These are phyloP conservation scores for Coleophora flavipennella DNA, from an alignment of 2,888 invertebrate genomes.

Conservation along the genomic window DNA sequence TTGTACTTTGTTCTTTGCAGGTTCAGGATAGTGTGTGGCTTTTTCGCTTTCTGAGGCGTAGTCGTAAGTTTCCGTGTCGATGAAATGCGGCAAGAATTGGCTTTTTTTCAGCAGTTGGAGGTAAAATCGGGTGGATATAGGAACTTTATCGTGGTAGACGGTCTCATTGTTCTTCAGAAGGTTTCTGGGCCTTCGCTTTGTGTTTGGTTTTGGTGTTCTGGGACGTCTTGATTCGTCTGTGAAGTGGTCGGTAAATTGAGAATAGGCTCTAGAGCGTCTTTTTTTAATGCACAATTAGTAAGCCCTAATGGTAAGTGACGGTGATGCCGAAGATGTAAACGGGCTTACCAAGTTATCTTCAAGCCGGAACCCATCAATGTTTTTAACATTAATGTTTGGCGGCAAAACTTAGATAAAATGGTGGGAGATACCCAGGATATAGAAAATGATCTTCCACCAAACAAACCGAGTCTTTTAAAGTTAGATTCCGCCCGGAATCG, in stretches of 20 bases:
- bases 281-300: too few relatives aligned
- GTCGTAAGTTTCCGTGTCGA: slow-evolving; percentile 46
- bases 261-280: too few relatives aligned
- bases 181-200: slow-evolving; percentile 39
- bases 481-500: too few relatives aligned
- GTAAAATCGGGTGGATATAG: slow-evolving; percentile 57
- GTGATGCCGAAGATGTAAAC: too few relatives aligned
- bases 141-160: slow-evolving; percentile 56
- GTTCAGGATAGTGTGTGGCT: slow-evolving; percentile 30
- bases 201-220: slow-evolving; percentile 29
- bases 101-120: slow-evolving; percentile 54
- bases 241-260: slow-evolving; percentile 2
- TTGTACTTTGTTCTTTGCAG: slow-evolving; percentile 21
- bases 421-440: too few relatives aligned
- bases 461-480: too few relatives aligned
- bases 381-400: too few relatives aligned
- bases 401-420: too few relatives aligned
- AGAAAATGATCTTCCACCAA: too few relatives aligned
- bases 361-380: too few relatives aligned
- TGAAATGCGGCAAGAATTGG: slow-evolving; percentile 49
- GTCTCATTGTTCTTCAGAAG: slow-evolving; percentile 53
- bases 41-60: slow-evolving; percentile 58
- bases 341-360: too few relatives aligned
- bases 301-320: too few relatives aligned
- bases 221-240: slow-evolving; percentile 35